Percentiles rank a stretch among this genome's conserved stretches.
Evolutionary conservation across 2,888 invertebrate genomes (phyloP).

Genomic region (Coleophora flavipennella): DNA sequence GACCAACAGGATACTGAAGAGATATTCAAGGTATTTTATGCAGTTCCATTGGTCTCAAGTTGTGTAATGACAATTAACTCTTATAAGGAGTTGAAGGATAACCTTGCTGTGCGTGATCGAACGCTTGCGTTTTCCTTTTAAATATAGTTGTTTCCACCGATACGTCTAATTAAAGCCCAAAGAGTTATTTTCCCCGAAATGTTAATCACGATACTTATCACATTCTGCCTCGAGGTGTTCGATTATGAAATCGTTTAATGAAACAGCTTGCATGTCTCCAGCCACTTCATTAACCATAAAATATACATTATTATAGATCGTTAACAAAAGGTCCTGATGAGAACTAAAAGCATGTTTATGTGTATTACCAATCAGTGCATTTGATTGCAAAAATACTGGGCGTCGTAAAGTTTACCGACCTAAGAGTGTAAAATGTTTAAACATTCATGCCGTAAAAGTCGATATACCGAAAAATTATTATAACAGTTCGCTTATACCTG

Average conservation of each 20-base stretch:
- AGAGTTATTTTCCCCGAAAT: conserved; percentile 45
- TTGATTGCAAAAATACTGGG: conserved; percentile 23
- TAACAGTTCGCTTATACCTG: conserved; percentile 25
- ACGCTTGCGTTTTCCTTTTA: conserved; percentile 48
- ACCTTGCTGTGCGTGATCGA: conserved; percentile 28
- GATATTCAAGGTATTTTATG: conserved; percentile 26
- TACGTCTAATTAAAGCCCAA: conserved; percentile 41
- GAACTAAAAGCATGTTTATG: conserved; percentile 24
- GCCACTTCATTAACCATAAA: conserved; percentile 35
- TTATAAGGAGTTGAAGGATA: conserved; percentile 15
- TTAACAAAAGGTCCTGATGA: conserved; percentile 24
- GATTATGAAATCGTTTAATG: conserved; percentile 46
- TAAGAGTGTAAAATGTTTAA: conserved; percentile 37
- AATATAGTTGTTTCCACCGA: conserved; percentile 56
- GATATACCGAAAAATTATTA: conserved; percentile 40
- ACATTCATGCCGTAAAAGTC: conserved; percentile 43
- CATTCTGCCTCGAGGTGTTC: conserved; percentile 33
- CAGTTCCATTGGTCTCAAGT: conserved; percentile 26
- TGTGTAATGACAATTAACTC: conserved; percentile 27
- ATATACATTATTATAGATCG: conserved; percentile 8
- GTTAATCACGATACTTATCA: conserved; percentile 51
- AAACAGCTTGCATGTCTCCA: conserved; percentile 42
- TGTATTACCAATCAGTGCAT: conserved; percentile 29
- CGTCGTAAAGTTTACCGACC: conserved; percentile 28
- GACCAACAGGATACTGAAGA: conserved; percentile 21